A percentile compares a stretch with the other conserved stretches of the same genome.
These are phyloP conservation scores for Acrobasis suavella DNA, from an alignment of 2,888 invertebrate genomes.

Conservation along the genomic window DNA sequence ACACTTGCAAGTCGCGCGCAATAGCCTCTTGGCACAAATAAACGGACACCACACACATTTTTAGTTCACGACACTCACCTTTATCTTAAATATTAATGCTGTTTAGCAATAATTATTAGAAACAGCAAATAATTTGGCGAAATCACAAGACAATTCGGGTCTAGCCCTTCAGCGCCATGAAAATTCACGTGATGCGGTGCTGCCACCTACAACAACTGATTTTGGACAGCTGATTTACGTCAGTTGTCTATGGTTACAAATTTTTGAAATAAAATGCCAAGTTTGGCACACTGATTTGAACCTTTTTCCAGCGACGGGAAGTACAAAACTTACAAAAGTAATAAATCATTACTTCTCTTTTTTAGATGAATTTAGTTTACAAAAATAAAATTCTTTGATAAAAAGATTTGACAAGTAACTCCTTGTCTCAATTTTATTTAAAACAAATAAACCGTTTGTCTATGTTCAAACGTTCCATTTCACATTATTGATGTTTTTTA, in stretches of 20 bases:
- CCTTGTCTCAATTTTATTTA: background rate
- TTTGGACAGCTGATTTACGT: conserved; percentile 81
- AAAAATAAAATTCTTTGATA: background rate
- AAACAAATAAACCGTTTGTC: background rate
- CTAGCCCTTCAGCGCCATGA: conserved; percentile 83
- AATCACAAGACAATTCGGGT: conserved; percentile 83
- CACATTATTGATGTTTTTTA: too few relatives aligned
- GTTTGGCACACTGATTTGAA: background rate
- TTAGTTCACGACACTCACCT: conserved; percentile 64
- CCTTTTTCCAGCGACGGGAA: background rate
- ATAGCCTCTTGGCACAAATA: conserved; percentile 43
- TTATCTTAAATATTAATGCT: conserved; percentile 72
- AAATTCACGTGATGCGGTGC: conserved; percentile 85
- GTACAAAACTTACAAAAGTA: background rate
- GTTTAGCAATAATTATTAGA: conserved; percentile 72
- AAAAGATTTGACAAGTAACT: background rate
- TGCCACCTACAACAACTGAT: conserved; percentile 79
- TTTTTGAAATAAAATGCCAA: background rate
- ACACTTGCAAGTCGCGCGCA: conserved; percentile 73
- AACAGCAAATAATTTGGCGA: conserved; percentile 79
- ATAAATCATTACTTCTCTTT: background rate
- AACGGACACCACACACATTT: conserved; percentile 35
- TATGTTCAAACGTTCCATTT: background rate
- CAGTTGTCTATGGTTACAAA: conserved; percentile 73
- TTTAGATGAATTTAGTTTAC: background rate